Percentiles rank a stretch among this genome's conserved stretches.
phyloP scores from a whole-genome alignment of 2,797 vertebrate species.

The Gymnoscopelus microlampas region DNA sequence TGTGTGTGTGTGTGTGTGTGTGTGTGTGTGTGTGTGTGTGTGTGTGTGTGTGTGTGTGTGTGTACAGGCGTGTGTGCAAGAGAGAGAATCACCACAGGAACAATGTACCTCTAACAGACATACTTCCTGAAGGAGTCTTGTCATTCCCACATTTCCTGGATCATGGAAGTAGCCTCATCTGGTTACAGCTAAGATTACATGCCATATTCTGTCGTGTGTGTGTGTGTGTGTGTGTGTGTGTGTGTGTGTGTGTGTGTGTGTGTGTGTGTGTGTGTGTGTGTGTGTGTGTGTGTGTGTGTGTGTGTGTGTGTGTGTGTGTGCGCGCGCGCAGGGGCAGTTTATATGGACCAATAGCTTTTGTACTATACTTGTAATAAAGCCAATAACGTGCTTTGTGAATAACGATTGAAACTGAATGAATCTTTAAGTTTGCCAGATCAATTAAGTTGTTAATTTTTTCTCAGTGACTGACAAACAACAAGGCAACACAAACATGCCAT shows the following conservation, averaged over 20 bases:
- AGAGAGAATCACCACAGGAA: slow-evolving; percentile 36
- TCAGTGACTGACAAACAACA: no score
- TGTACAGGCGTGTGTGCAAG: slow-evolving; percentile 7
- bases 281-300: neutral
- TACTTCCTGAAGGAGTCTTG: slow-evolving; percentile 59
- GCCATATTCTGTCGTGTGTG: neutral
- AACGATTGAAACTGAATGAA: no score
- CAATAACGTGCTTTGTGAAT: no score
- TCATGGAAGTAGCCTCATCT: slow-evolving; percentile 40
- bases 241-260: neutral
- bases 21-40: slow-evolving; percentile 15
- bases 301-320: neutral
- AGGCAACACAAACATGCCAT: no score
- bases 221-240: neutral
- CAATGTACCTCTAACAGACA: slow-evolving; percentile 61
- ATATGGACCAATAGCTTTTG: no score
- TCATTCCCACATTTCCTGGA: slow-evolving; percentile 72
- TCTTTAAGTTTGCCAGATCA: no score
- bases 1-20: slow-evolving; percentile 20
- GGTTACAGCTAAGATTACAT: slow-evolving; percentile 26
- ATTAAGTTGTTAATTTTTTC: no score
- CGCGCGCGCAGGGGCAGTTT: no score
- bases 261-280: neutral
- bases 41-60: slow-evolving; percentile 14
- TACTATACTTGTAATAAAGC: no score